These are phyloP conservation scores for Tragelaphus buxtoni DNA, from an alignment of 2,113 vertebrate species.

Conservation along the genomic window DNA sequence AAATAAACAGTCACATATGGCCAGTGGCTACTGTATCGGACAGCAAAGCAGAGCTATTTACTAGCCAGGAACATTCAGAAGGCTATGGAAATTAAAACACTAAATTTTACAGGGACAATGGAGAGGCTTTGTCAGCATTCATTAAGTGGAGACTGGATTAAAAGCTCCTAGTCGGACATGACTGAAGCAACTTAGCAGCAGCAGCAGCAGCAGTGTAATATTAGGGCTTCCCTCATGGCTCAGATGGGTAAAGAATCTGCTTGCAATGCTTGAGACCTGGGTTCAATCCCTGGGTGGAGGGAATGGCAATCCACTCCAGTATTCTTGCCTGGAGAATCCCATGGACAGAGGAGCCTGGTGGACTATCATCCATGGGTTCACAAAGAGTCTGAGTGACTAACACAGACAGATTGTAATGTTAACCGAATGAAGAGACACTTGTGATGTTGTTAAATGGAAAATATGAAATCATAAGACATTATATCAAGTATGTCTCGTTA, in stretches of 20 bases:
- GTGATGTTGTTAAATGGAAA: background rate
- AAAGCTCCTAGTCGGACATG: background rate
- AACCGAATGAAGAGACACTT: background rate
- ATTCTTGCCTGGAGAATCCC: background rate
- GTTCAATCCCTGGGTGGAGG: background rate
- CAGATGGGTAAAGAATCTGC: background rate
- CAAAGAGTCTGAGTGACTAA: background rate
- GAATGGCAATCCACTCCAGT: background rate
- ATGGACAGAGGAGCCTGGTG: background rate
- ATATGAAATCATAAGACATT: background rate
- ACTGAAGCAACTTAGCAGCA: too few relatives aligned
- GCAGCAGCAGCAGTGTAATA: background rate
- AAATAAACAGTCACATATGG: background rate
- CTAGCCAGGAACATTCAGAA: background rate
- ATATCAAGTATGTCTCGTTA: background rate
- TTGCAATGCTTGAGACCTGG: background rate
- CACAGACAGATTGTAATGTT: background rate
- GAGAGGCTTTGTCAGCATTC: background rate
- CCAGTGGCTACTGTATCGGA: background rate
- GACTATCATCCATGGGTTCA: background rate
- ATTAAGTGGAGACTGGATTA: background rate
- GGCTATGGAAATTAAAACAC: background rate
- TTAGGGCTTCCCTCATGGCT: background rate
- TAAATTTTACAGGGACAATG: background rate
- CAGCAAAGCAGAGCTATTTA: background rate